phyloP scores from a whole-genome alignment of 2,797 vertebrate species.

The Diplodus sargus region DNA sequence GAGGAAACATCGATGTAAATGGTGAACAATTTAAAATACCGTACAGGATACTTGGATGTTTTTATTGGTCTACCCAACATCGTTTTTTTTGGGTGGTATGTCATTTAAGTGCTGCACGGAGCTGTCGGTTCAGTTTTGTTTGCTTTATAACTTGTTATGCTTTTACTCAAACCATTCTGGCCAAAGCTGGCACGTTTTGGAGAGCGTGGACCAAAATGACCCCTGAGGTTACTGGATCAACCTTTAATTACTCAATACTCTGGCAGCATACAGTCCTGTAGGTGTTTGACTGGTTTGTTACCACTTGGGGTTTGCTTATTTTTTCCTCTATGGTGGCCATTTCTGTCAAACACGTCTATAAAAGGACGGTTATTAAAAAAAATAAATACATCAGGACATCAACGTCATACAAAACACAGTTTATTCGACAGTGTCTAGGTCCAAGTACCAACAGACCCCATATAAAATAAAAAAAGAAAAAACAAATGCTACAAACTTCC shows the following conservation, averaged over 20 bases:
- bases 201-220: background rate
- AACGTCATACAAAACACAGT: slow-evolving; percentile 81
- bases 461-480: slow-evolving; percentile 73
- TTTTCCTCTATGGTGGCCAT: background rate
- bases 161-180: background rate
- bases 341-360: background rate
- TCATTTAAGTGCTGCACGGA: background rate
- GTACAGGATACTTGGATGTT: background rate
- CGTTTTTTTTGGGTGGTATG: background rate
- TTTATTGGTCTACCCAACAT: background rate
- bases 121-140: background rate
- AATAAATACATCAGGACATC: slow-evolving; percentile 16
- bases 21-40: no score
- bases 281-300: background rate
- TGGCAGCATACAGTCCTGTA: background rate
- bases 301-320: no score
- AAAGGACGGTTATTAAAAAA: background rate
- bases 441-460: slow-evolving; percentile 84
- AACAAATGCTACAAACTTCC: slow-evolving; percentile 84
- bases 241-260: no score
- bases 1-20: no score
- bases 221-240: no score
- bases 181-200: background rate
- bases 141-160: no score
- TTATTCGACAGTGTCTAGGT: slow-evolving; percentile 87